Evolutionary conservation across 2,888 invertebrate species (phyloP).

Genomic region (Chymomyza fuscimana): DNA sequence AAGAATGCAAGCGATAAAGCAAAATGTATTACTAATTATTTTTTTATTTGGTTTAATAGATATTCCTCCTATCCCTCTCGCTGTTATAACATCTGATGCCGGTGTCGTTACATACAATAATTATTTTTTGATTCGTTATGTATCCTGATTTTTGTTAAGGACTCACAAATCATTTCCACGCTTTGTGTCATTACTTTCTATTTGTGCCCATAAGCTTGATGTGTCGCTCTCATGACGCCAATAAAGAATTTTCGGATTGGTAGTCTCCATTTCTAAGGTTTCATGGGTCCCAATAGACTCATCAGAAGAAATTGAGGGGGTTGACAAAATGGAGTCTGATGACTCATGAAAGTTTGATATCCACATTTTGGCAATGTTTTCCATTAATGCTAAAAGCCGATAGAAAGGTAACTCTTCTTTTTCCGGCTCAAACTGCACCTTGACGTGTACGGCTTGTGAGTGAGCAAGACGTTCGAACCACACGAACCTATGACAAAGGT

Average conservation of each 20-base stretch:
- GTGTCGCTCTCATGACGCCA: conserved; percentile 32
- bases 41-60: not conserved
- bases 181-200: conserved; percentile 13
- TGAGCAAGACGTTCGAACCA: conserved; percentile 17
- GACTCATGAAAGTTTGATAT: not conserved
- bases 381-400: not conserved
- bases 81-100: too few relatives aligned
- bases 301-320: conserved; percentile 23
- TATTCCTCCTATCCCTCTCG: not conserved
- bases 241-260: not conserved
- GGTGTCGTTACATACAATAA: not conserved
- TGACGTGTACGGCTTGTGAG: conserved; percentile 18
- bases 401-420: not conserved
- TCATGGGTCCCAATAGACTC: not conserved
- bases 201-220: conserved; percentile 29
- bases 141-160: not conserved
- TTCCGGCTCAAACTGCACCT: not conserved
- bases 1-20: conserved; percentile 16
- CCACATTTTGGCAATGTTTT: conserved; percentile 2
- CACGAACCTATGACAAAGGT: conserved; percentile 10
- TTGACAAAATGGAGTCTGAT: conserved; percentile 27
- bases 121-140: not conserved
- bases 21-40: not conserved
- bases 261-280: not conserved
- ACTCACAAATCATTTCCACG: not conserved